A percentile compares a stretch with the other conserved stretches of the same genome.
Conservation (phyloP, 1,140 invertebrate genomes). For the Anoplolepis gracilipes region DNA sequence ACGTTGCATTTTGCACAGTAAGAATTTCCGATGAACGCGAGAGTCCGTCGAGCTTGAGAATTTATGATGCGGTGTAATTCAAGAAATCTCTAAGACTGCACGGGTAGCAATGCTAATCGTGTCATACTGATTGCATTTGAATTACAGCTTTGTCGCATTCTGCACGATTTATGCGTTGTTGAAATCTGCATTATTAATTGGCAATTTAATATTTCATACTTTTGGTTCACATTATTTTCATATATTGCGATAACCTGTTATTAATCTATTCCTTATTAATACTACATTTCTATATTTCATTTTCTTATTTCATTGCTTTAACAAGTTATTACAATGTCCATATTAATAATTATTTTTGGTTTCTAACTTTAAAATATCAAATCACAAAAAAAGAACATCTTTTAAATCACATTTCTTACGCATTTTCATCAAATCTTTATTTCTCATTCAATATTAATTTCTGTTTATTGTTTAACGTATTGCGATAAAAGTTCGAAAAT, state of each 20-base stretch:
- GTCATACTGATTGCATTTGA: slow-evolving; percentile 27
- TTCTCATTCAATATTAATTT: not conserved
- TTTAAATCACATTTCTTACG: not conserved
- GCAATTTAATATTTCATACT: not conserved
- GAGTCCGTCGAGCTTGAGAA: slow-evolving; percentile 45
- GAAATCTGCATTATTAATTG: slow-evolving; percentile 7
- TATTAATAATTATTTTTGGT: not conserved
- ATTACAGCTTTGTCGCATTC: slow-evolving; percentile 18
- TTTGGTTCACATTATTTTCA: not conserved
- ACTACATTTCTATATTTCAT: not conserved
- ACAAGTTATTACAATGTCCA: not conserved
- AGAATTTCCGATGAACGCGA: slow-evolving; percentile 47
- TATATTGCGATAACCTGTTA: not conserved
- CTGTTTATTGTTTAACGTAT: not conserved
- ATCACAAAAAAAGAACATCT: not conserved
- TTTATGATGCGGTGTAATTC: slow-evolving; percentile 50
- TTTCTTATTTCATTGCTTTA: not conserved
- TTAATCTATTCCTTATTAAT: slow-evolving; percentile 2
- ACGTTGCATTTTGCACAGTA: slow-evolving; percentile 39
- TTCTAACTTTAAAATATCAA: not conserved
- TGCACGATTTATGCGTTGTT: slow-evolving; percentile 6
- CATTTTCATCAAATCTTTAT: not conserved
- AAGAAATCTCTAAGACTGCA: slow-evolving; percentile 33
- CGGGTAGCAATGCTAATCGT: not conserved
- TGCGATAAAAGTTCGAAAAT: not conserved